Percentiles rank a stretch among this genome's conserved stretches.
Evolutionary conservation across 1,140 invertebrate species (phyloP).

Genomic region (Temnothorax longispinosus): DNA sequence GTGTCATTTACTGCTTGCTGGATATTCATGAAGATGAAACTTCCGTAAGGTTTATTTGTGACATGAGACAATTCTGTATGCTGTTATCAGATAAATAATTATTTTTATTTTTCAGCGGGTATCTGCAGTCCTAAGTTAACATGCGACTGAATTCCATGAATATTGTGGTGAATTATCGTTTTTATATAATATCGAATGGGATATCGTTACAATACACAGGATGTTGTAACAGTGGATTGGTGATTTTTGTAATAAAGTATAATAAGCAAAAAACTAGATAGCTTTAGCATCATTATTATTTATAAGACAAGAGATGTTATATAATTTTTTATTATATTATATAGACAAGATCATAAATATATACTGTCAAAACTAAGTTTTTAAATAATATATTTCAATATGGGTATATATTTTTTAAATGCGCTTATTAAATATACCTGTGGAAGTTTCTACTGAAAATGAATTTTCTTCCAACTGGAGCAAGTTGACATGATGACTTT

Average conservation of each 20-base stretch:
- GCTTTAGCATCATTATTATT: constrained; percentile 18
- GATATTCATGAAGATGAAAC: constrained; percentile 99
- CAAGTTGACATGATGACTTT: neutral
- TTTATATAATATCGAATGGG: constrained; percentile 39
- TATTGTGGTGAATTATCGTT: constrained; percentile 23
- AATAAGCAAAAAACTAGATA: constrained; percentile 9
- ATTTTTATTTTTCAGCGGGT: constrained; percentile 82
- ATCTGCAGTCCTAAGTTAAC: constrained; percentile 82
- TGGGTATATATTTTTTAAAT: constrained; percentile 20
- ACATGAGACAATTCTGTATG: neutral
- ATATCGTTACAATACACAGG: constrained; percentile 36
- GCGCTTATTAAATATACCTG: constrained; percentile 14
- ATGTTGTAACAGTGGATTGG: constrained; percentile 16
- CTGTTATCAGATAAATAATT: neutral
- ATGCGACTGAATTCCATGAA: neutral
- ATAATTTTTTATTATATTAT: constrained; percentile 22
- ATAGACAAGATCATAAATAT: constrained; percentile 22
- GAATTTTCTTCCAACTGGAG: neutral
- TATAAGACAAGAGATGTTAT: neutral
- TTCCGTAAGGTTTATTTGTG: constrained; percentile 89
- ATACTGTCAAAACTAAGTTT: constrained; percentile 12
- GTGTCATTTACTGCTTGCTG: constrained; percentile 98
- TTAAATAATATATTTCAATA: constrained; percentile 31
- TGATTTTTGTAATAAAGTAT: constrained; percentile 46
- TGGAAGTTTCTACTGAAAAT: constrained; percentile 28